Base-by-base conservation (phyloP, 2,888 invertebrate genomes). In the Lepidocyrtinus sp. region DNA sequence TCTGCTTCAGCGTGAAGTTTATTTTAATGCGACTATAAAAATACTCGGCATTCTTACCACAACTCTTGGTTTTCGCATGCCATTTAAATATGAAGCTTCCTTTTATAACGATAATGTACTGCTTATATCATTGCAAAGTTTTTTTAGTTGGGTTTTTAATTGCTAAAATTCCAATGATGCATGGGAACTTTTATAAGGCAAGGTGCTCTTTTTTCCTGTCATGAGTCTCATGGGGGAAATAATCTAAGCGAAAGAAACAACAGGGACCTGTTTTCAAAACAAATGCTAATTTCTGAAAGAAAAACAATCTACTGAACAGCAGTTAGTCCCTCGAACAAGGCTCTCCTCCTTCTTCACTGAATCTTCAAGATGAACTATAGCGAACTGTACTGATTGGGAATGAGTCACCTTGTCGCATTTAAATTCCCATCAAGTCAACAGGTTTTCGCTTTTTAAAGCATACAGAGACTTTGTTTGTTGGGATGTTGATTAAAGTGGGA, bases 351-450 rank as follows among this genome's bases (percentile, higher is more conserved):
- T 2, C 36, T 36, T 36, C 36, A 36, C 1, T n/a, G 50, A 50
- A 50, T 50, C 17, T 50, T 50, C 50, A 50, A 50, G 50, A n/a
- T 50, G 50, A 50, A 50, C 50, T 50, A 15, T 50, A n/a, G 12
- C 50, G 17, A 50, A 50, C 12, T 50, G 2, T 50, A n/a, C 12
- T 50, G 15, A 15, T 2, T 50, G 2, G 12, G 50, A 50, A 50
- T 50, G 50, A 50, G 50, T 50, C 50, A 50, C 17, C 50, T 12
- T n/a, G 5, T 17, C 12, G 1, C 50, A 50, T 50, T 50, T 50
- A 7, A 12, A 36, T n/a, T n/a, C 5, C n/a, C 2, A 50, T 36
- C 12, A 36, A 50, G 50, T 50, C 50, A 50, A 50, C 50, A 50
- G 50, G 50, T 50, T 50, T 36, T 50, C 50, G 15, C 50, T 50